Percentiles rank a stretch among this genome's conserved stretches.
These are phyloP conservation scores for Centropus unirufus DNA, from an alignment of 2,113 vertebrate genomes.

Conservation along the genomic window DNA sequence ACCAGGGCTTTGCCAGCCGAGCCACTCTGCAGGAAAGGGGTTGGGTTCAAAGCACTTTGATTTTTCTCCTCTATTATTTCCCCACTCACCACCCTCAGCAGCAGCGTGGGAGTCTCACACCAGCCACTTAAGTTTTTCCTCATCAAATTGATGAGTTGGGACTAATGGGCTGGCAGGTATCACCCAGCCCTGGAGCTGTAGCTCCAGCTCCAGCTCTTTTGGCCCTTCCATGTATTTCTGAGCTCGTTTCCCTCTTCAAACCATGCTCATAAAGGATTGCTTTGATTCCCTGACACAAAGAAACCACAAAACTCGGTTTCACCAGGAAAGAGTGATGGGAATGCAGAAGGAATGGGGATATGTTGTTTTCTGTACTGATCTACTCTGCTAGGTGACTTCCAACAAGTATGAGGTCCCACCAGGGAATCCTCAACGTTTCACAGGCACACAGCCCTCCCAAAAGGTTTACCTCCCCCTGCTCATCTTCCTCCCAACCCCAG, in stretches of 20 bases:
- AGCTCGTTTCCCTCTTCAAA: background rate
- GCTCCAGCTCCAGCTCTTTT: background rate
- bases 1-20: rapidly evolving
- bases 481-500: background rate
- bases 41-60: background rate
- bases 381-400: background rate
- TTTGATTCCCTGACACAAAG: background rate
- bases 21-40: rapidly evolving
- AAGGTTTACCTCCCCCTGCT: rapidly evolving
- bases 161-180: too few relatives aligned
- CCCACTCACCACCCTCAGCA: background rate
- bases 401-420: rapidly evolving
- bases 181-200: background rate
- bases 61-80: background rate
- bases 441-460: background rate
- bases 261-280: background rate
- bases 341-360: background rate
- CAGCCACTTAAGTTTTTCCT: background rate
- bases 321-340: background rate
- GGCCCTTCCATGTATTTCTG: background rate
- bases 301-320: background rate
- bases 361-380: background rate
- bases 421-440: background rate
- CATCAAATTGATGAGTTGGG: background rate
- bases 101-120: rapidly evolving